Conservation (phyloP, 2,113 vertebrate species). For the Cryptomyrus ogoouensis region DNA sequence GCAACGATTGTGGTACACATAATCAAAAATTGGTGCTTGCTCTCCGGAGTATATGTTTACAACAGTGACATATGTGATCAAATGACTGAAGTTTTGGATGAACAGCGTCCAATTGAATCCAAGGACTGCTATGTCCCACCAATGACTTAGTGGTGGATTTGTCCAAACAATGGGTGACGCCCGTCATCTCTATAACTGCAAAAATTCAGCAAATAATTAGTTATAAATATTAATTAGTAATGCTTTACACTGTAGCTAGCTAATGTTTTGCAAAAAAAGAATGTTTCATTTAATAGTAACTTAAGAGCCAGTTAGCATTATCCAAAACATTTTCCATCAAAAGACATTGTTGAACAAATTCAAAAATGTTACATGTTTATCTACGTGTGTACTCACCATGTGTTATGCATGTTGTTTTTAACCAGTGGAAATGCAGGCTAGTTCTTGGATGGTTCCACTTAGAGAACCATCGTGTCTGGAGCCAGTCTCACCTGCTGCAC, state of each 20-base stretch:
- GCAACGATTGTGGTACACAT: not conserved
- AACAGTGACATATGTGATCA: too few species aligned
- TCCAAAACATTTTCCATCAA: not conserved
- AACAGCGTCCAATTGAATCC: not conserved
- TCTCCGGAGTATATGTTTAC: too few species aligned
- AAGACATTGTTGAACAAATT: not conserved
- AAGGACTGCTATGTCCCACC: not conserved
- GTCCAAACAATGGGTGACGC: not conserved
- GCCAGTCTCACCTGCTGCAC: not conserved
- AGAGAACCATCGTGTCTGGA: not conserved
- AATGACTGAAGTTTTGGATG: not conserved
- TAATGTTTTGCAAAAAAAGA: not conserved
- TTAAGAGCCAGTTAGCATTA: not conserved
- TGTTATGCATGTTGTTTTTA: not conserved
- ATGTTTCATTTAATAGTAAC: not conserved
- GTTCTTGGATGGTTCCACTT: not conserved
- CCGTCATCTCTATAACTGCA: not conserved
- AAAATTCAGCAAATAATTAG: not conserved
- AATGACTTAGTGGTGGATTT: not conserved
- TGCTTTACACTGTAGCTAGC: not conserved
- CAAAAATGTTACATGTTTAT: not conserved
- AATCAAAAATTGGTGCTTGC: not conserved
- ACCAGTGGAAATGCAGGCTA: not conserved
- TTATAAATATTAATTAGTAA: not conserved
- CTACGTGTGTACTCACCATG: not conserved